Percentiles rank a stretch among this genome's conserved stretches.
These are phyloP conservation scores for Agrypnus murinus DNA, from an alignment of 2,888 invertebrate species.

Conservation along the genomic window DNA sequence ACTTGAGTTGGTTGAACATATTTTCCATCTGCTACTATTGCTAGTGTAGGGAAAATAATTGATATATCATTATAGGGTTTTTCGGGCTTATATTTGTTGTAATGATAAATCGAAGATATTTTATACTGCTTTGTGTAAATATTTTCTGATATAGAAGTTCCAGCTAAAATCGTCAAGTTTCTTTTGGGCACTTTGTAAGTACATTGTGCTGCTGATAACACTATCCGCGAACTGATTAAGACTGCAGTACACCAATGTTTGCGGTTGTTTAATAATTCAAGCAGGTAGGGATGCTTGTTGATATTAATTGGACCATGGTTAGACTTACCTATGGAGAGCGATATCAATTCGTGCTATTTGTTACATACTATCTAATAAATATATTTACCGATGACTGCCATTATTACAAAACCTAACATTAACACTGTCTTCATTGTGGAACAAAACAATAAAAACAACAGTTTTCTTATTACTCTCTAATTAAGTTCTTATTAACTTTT, in stretches of 20 bases:
- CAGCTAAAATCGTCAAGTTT: not conserved
- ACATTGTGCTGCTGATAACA: not conserved
- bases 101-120: not conserved
- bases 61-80: not conserved
- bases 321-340: too few species aligned
- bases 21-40: not conserved
- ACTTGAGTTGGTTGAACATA: not conserved
- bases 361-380: too few species aligned
- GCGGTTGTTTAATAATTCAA: not conserved
- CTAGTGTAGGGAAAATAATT: not conserved
- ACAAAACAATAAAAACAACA: too few species aligned
- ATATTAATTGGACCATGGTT: not conserved
- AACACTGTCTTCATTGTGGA: too few species aligned
- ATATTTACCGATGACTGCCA: too few species aligned
- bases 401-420: too few species aligned
- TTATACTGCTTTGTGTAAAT: not conserved
- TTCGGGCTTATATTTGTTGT: not conserved
- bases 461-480: too few species aligned
- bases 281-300: not conserved
- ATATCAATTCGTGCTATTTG: too few species aligned
- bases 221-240: not conserved
- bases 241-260: not conserved
- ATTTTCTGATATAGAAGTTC: not conserved
- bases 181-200: not conserved
- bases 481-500: too few species aligned